Evolutionary conservation across 2,797 vertebrate genomes (phyloP).

Genomic region (Pogoniulus pusillus): DNA sequence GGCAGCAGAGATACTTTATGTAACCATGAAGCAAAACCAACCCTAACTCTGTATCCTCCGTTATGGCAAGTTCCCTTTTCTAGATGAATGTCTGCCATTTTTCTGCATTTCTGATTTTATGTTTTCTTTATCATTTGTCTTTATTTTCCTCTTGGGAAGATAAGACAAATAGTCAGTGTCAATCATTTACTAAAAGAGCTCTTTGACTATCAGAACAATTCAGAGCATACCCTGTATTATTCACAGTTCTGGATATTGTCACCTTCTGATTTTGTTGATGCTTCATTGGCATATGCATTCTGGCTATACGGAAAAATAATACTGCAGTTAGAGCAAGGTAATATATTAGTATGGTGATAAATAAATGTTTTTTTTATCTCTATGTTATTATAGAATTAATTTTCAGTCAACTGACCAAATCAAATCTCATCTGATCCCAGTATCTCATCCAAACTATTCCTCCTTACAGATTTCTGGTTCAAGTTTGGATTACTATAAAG

Average conservation of each 20-base stretch:
- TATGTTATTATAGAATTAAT: not conserved
- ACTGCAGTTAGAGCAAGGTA: fast-evolving
- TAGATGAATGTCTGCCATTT: not conserved
- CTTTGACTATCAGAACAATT: not conserved
- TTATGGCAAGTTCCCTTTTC: not conserved
- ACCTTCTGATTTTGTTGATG: not conserved
- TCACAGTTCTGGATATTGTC: not conserved
- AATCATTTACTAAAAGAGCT: not conserved
- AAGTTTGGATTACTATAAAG: not conserved
- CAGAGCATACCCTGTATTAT: too few species aligned
- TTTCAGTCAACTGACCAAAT: not conserved
- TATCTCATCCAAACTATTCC: not conserved
- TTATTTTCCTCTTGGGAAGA: conserved; percentile 4
- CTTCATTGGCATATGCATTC: not conserved
- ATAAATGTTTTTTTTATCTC: not conserved
- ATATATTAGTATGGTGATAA: not conserved
- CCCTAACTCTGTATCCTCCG: not conserved
- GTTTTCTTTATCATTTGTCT: not conserved
- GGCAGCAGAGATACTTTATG: not conserved
- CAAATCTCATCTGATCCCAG: not conserved
- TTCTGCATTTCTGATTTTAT: not conserved
- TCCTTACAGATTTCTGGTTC: not conserved
- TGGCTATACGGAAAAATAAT: fast-evolving
- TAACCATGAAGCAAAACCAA: not conserved
- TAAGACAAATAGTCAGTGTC: not conserved